Evolutionary conservation across 2,797 vertebrate genomes (phyloP), one percentile per base, ranked within the genome.

Genomic region (Takifugu ocellatus): DNA sequence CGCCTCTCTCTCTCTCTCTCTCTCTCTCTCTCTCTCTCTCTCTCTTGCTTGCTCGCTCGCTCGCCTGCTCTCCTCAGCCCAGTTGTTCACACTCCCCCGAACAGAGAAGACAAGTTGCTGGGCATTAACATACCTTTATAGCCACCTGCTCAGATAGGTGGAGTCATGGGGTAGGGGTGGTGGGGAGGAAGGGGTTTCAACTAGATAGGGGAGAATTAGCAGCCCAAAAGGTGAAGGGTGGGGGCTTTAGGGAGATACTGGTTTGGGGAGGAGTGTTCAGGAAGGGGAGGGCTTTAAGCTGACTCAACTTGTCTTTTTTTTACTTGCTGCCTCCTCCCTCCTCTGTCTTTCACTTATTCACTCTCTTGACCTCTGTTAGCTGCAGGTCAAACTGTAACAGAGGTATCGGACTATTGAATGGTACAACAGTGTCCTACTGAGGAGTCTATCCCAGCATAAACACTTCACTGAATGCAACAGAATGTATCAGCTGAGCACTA

Each of bases 121-220:
- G 25, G 49, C 55, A 44, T 81, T 67, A 59, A 50, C 75, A 75
- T 69, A 83, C 68, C 73, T 92, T 85, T 92, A 92, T 92, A 91
- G 48, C 58, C 52, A 2, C 88, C 87, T 91, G 87, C 74, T 53
- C 54, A 9, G 16, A 21, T 2, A 61, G 90, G 87, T 72, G 88
- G 86, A 51, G 84, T 57, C 50, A 56, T 2, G 14, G 43, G 31
- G 5, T 29, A 12, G 51, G 29, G 51, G 21, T 25, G 46, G 46
- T 48, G 46, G 85, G 83, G 81, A 85, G 77, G 15, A 10, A 46
- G 44, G 62, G 2, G 65, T 27, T 10, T 17, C 36, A 39, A 14
- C 8, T 1, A 39, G 11, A 11, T 12, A 39, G 36, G 36, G 12
- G 10, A 14, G 36, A 39, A 39, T 39, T 39, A 39, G 36, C n/a